A percentile compares a stretch with the other conserved stretches of the same genome.
These are phyloP conservation scores for Lingula anatina DNA, from an alignment of 2,888 invertebrate species.

Conservation along the genomic window DNA sequence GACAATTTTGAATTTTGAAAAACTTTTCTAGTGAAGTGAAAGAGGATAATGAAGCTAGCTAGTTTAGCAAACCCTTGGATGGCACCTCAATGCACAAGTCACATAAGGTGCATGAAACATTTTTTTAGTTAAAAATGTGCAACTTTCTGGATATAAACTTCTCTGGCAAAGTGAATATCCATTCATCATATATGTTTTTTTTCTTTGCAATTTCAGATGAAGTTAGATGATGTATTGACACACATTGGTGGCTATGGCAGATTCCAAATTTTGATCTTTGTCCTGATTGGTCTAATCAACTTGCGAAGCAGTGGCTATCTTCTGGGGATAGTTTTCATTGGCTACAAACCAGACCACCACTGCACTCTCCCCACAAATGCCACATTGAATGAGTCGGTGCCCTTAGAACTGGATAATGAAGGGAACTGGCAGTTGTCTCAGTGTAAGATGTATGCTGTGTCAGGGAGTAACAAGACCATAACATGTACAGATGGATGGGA, in stretches of 20 bases:
- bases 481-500: constrained; percentile 23
- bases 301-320: constrained; percentile 34
- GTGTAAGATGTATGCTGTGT: constrained; percentile 10
- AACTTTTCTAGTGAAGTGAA: no score
- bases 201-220: no score
- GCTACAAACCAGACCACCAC: constrained; percentile 17
- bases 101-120: no score
- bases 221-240: constrained; percentile 17
- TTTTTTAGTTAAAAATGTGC: no score
- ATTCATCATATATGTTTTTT: no score
- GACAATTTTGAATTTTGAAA: no score
- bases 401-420: constrained; percentile 3
- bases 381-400: constrained; percentile 2
- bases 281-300: constrained; percentile 24
- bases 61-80: no score
- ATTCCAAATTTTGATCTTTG: constrained; percentile 21
- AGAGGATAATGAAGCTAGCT: no score
- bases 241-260: constrained; percentile 17
- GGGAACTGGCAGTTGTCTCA: constrained; percentile 3
- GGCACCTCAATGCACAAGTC: no score
- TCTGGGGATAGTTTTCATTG: constrained; percentile 19
- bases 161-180: no score
- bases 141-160: no score
- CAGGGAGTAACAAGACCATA: constrained; percentile 13
- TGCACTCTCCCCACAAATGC: constrained; percentile 15